phyloP scores from a whole-genome alignment of 1,140 invertebrate genomes.

The Hormaphis cornu region DNA sequence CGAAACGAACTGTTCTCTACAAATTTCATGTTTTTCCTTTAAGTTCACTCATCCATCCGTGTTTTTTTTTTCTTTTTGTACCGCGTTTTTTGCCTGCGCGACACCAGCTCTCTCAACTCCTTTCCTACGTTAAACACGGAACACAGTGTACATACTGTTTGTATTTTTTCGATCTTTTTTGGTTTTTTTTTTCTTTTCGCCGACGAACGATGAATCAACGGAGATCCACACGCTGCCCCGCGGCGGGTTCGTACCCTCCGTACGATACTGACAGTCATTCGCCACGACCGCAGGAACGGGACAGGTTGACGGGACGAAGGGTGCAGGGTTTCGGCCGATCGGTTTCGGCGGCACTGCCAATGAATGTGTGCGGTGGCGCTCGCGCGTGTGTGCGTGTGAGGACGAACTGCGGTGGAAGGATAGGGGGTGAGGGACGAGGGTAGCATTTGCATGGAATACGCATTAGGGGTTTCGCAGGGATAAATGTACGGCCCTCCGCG shows the following conservation, averaged over 20 bases:
- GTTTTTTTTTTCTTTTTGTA: no score
- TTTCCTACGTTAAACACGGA: no score
- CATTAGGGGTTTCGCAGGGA: slow-evolving; percentile 24
- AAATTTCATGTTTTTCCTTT: no score
- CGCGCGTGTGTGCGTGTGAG: no score
- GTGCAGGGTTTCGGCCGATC: slow-evolving; percentile 1
- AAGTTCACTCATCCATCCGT: no score
- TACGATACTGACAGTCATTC: not conserved
- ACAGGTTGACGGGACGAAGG: not conserved
- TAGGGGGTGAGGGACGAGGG: not conserved
- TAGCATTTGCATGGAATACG: slow-evolving; percentile 27
- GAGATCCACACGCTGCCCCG: not conserved
- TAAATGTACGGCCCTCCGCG: slow-evolving; percentile 1
- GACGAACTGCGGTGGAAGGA: no score
- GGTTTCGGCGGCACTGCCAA: not conserved
- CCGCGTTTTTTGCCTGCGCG: no score
- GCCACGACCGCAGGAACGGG: not conserved
- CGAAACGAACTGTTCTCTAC: no score
- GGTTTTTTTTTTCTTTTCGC: not conserved
- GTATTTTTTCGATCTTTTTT: not conserved
- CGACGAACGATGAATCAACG: not conserved
- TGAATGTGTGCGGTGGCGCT: not conserved
- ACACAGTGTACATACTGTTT: no score
- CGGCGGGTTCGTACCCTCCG: not conserved
- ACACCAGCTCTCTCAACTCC: no score